Evolutionary conservation across 2,113 vertebrate genomes (phyloP).

Genomic region (Aptenodytes patagonicus): DNA sequence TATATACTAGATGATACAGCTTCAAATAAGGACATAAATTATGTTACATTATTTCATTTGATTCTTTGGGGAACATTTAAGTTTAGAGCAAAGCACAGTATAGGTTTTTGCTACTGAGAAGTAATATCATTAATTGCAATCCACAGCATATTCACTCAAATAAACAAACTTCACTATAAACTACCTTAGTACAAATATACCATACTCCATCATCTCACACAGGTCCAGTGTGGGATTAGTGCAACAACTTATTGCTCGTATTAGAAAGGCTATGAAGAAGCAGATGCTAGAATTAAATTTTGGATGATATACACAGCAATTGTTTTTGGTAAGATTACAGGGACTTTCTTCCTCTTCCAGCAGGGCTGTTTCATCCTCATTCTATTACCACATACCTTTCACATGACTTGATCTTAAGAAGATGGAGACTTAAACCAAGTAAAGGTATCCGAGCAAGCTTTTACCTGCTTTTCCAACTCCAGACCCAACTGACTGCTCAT

Average conservation of each 20-base stretch:
- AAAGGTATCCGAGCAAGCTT: not conserved
- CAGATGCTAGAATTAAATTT: not conserved
- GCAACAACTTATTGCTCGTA: not conserved
- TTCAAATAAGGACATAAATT: not conserved
- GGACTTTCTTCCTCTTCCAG: not conserved
- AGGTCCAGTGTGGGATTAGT: not conserved
- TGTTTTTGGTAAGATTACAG: not conserved
- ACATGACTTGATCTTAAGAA: not conserved
- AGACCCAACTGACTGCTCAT: not conserved
- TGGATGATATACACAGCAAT: not conserved
- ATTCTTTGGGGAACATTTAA: not conserved
- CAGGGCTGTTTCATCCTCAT: not conserved
- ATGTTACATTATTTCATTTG: not conserved
- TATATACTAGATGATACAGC: not conserved
- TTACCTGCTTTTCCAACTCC: not conserved
- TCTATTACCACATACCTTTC: not conserved
- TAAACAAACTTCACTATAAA: not conserved
- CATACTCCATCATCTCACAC: not conserved
- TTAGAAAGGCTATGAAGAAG: not conserved
- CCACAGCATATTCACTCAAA: not conserved
- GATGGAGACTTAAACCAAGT: not conserved
- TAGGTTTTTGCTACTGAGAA: not conserved
- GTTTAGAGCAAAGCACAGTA: not conserved
- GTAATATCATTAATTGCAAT: not conserved
- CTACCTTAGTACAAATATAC: not conserved